phyloP scores from a whole-genome alignment of 2,113 vertebrate species.

The Phaethon lepturus region DNA sequence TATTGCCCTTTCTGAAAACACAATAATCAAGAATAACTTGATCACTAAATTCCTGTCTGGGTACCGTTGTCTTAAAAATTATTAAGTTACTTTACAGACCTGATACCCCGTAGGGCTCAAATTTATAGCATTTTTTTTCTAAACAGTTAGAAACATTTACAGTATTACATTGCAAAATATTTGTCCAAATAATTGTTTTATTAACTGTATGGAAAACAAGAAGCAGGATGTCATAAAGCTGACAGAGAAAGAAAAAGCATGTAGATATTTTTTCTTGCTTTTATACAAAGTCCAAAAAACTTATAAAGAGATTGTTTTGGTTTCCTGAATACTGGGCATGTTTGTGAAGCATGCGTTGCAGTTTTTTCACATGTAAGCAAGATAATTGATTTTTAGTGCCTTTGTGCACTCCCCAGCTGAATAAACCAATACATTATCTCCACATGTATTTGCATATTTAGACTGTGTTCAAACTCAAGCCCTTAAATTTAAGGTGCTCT shows the following conservation, averaged over 20 bases:
- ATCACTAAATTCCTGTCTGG: slow-evolving; percentile 56
- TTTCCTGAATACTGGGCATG: neutral
- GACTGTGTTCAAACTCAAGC: neutral
- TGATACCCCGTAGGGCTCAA: neutral
- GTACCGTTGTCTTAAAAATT: slow-evolving; percentile 51
- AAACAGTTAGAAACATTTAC: neutral
- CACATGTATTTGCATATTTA: neutral
- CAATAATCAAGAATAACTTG: slow-evolving; percentile 61
- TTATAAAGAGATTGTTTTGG: neutral
- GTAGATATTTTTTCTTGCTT: neutral
- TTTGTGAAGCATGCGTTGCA: neutral
- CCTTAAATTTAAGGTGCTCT: neutral
- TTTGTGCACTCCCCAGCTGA: neutral
- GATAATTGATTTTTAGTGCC: neutral
- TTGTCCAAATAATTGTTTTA: neutral
- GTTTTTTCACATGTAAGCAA: neutral
- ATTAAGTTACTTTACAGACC: slow-evolving; percentile 56
- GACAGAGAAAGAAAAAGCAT: neutral
- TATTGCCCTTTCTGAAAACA: slow-evolving; percentile 68
- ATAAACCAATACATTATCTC: neutral
- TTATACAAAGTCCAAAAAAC: neutral
- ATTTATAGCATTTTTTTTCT: slow-evolving; percentile 31
- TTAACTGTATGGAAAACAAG: neutral
- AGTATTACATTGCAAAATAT: neutral
- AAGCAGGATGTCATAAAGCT: neutral